These are phyloP conservation scores for Spongia lamella DNA, from an alignment of 37 sponge, comb jelly and placozoan genomes.

Conservation along the genomic window DNA sequence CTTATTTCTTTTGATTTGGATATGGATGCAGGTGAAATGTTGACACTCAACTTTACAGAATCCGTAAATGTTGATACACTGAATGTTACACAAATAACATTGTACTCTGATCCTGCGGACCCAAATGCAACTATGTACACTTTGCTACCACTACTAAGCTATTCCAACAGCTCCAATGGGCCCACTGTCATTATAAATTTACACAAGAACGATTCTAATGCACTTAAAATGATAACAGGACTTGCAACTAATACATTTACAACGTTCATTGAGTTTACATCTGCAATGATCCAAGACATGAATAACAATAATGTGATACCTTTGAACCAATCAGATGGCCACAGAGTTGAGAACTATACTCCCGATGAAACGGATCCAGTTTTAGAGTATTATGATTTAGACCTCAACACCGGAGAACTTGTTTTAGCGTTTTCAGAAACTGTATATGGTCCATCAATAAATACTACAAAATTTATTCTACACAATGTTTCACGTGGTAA, in stretches of 20 bases:
- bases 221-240: slow-evolving; percentile 48
- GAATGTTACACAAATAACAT: slow-evolving; percentile 63
- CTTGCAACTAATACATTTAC: slow-evolving; percentile 37
- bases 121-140: slow-evolving; percentile 14
- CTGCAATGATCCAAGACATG: slow-evolving; percentile 68
- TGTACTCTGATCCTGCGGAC: slow-evolving; percentile 29
- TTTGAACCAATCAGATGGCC: slow-evolving; percentile 18
- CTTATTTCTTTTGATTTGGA: slow-evolving; percentile 59
- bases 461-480: slow-evolving; percentile 32
- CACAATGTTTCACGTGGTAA: slow-evolving; percentile 45
- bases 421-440: slow-evolving; percentile 81
- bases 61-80: slow-evolving; percentile 71
- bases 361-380: slow-evolving; percentile 63
- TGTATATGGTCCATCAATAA: slow-evolving; percentile 43
- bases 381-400: slow-evolving; percentile 64
- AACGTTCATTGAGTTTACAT: slow-evolving; percentile 71
- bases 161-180: slow-evolving; percentile 61
- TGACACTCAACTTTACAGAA: slow-evolving; percentile 82
- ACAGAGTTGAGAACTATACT: slow-evolving; percentile 13
- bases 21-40: slow-evolving; percentile 64
- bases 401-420: slow-evolving; percentile 65
- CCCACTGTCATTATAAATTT: slow-evolving; percentile 48
- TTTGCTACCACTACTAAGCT: slow-evolving; percentile 43
- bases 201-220: slow-evolving; percentile 56
- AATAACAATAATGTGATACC: slow-evolving; percentile 58